Conservation (phyloP, 2,888 invertebrate genomes). For the Caenorhabditis virilis region DNA sequence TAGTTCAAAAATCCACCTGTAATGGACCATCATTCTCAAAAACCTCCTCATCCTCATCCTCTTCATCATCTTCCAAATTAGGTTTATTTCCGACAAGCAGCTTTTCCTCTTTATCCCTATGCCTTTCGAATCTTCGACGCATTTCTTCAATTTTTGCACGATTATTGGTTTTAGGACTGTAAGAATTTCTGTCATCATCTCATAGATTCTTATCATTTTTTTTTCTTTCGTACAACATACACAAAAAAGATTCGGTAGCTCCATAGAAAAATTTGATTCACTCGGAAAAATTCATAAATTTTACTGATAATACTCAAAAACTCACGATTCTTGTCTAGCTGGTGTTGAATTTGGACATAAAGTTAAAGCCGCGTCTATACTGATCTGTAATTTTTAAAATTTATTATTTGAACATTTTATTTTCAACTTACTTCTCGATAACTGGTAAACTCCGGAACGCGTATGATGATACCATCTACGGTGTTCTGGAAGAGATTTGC, state of each 20-base stretch:
- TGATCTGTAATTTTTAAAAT: constrained; percentile 16
- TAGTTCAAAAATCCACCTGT: constrained; percentile 7
- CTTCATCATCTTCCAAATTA: constrained; percentile 14
- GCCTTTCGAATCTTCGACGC: constrained; percentile 26
- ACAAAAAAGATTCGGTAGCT: too few species aligned
- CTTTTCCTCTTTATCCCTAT: constrained; percentile 21
- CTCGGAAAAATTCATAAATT: background rate
- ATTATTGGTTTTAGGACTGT: too few species aligned
- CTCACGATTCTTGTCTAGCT: constrained; percentile 25
- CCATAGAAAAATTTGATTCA: background rate
- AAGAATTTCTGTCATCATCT: too few species aligned
- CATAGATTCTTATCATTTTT: too few species aligned
- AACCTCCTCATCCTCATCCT: constrained; percentile 18
- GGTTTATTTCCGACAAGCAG: constrained; percentile 10
- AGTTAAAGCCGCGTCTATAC: constrained; percentile 27
- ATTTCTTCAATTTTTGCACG: constrained; percentile 5
- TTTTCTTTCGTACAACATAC: too few species aligned
- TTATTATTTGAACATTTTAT: background rate
- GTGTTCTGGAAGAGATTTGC: too few species aligned
- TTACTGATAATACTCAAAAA: constrained; percentile 1
- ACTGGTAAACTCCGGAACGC: constrained; percentile 27
- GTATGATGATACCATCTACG: constrained; percentile 31
- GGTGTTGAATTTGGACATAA: constrained; percentile 32
- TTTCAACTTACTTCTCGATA: constrained; percentile 21
- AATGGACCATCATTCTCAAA: constrained; percentile 12